These are phyloP conservation scores for Polymixis lichenea DNA, from an alignment of 2,888 invertebrate species.

Conservation along the genomic window DNA sequence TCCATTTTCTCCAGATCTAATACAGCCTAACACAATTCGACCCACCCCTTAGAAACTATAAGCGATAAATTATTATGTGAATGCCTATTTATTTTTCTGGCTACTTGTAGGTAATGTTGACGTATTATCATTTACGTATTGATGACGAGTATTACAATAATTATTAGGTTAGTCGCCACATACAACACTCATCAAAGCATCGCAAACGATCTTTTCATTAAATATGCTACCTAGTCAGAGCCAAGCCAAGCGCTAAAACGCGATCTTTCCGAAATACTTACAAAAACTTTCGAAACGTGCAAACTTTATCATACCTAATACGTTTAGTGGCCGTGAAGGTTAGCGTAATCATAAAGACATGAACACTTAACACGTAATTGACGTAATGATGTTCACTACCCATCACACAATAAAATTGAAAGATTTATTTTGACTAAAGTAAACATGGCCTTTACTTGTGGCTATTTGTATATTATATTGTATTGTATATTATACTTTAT, in stretches of 20 bases:
- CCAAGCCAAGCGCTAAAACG: neutral
- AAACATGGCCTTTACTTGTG: constrained; percentile 42
- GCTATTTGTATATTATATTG: constrained; percentile 29
- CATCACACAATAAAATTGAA: constrained; percentile 37
- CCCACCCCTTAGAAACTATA: neutral
- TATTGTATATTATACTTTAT: constrained; percentile 3
- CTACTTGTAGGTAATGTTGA: neutral
- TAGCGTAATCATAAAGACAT: constrained; percentile 53
- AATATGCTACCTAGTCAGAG: neutral
- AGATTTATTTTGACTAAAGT: constrained; percentile 44
- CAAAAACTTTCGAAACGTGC: constrained; percentile 20
- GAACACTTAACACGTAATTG: constrained; percentile 43
- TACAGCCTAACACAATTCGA: neutral
- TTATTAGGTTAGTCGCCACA: neutral
- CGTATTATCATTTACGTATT: neutral
- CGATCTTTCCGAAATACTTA: constrained; percentile 9
- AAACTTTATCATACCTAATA: constrained; percentile 23
- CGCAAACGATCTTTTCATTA: neutral
- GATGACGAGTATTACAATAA: neutral
- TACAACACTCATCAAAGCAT: neutral
- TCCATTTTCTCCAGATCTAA: neutral
- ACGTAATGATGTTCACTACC: constrained; percentile 42
- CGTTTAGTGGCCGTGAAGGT: constrained; percentile 56
- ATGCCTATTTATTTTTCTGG: neutral
- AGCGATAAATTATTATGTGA: neutral